These are phyloP conservation scores for Tolmerus cingulatus DNA, from an alignment of 2,888 invertebrate species.

Conservation along the genomic window DNA sequence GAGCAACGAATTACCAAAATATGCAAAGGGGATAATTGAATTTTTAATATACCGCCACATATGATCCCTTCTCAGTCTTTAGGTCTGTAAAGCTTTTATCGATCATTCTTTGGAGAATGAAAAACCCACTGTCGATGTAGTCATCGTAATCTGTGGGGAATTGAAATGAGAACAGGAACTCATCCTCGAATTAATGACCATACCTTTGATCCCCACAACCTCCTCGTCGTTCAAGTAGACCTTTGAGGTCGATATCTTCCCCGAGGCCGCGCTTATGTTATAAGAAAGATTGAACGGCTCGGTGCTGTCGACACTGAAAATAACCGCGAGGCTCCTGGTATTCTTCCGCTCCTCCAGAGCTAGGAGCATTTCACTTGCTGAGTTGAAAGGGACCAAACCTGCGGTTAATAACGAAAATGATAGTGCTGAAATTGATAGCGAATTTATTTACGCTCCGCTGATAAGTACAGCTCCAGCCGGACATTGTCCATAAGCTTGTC, in stretches of 20 bases:
- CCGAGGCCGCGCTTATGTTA: slow-evolving; percentile 63
- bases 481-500: slow-evolving; percentile 55
- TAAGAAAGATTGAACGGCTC: slow-evolving; percentile 56
- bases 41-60: slow-evolving; percentile 46
- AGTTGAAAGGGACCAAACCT: slow-evolving; percentile 48
- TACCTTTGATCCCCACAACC: slow-evolving; percentile 56
- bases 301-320: slow-evolving; percentile 51
- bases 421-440: background rate
- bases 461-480: slow-evolving; percentile 52
- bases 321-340: slow-evolving; percentile 56
- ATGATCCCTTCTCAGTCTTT: slow-evolving; percentile 45
- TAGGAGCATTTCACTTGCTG: slow-evolving; percentile 52
- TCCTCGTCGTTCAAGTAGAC: slow-evolving; percentile 58
- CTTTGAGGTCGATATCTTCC: slow-evolving; percentile 59
- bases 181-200: background rate
- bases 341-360: slow-evolving; percentile 54
- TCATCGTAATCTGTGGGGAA: slow-evolving; percentile 59
- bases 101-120: slow-evolving; percentile 69
- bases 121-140: slow-evolving; percentile 65
- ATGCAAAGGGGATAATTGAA: background rate
- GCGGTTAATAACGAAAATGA: background rate
- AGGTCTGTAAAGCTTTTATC: slow-evolving; percentile 67
- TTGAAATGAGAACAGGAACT: slow-evolving; percentile 41
- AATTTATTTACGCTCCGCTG: slow-evolving; percentile 49
- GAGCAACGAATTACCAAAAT: background rate